Conservation (phyloP, 2,113 vertebrate species). For the Gymnorhina tibicen region DNA sequence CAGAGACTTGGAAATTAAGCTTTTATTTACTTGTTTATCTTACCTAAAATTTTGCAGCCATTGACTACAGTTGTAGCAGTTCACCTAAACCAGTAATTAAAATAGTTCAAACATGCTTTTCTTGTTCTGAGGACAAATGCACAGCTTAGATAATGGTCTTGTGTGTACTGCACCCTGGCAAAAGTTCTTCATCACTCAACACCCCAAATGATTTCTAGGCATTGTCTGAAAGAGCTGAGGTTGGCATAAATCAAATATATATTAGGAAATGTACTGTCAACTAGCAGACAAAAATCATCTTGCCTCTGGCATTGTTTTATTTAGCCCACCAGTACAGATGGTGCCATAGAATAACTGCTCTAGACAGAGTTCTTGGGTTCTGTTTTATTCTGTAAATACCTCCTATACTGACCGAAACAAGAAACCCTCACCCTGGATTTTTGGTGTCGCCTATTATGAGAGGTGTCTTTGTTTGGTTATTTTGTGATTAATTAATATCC, state of each 20-base stretch:
- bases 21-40: neutral
- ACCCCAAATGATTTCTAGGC: neutral
- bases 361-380: neutral
- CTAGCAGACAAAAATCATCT: neutral
- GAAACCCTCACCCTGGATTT: neutral
- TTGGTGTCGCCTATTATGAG: rapidly evolving
- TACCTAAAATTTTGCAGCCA: neutral
- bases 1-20: neutral
- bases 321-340: neutral
- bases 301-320: neutral
- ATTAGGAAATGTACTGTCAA: neutral
- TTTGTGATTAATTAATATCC: neutral
- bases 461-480: neutral
- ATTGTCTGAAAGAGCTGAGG: neutral
- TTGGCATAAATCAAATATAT: neutral
- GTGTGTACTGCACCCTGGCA: neutral
- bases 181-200: neutral
- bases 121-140: neutral
- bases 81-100: neutral
- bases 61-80: neutral
- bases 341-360: neutral
- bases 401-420: neutral
- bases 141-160: neutral
- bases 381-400: neutral
- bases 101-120: neutral